Base-by-base conservation (phyloP, 2,113 vertebrate genomes). In the Callithrix jacchus region DNA sequence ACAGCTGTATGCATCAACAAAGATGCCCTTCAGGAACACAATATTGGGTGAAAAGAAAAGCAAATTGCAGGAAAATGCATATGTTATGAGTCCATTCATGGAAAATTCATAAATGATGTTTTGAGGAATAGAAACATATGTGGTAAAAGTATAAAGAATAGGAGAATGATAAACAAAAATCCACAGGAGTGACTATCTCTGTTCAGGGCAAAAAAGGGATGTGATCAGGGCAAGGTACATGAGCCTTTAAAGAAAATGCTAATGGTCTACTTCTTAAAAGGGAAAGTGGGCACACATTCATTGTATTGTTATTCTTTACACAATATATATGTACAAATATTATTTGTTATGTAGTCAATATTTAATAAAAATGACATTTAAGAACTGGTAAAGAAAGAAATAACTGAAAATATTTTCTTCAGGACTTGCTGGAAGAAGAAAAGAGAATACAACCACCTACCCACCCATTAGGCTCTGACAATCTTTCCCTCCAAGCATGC, bases 101-200 rank as follows among this genome's bases (percentile, higher is more conserved):
- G 56, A 27, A 84, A 70, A 49, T 80, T 70, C 37, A 66, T n/a
- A 58, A 40, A 32, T 12, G 12, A 74, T 87, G 25, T 45, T 93
- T 64, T 93, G 79, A 80, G 52, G 27, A 20, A 47, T 25, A 74
- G 68, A 89, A 89, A 76, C 49, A 42, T 8, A 49, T n/a, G 56
- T n/a, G 20, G 54, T 83, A 96, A 96, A 93, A 83, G 21, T 93
- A 58, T 49, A 58, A 76, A 66, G 58, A 88, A 79, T 5, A 82
- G 83, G 25, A 30, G 52, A 71, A 58, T 77, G 23, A 83, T 23
- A 73, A 85, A 47, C 16, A 94, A 77, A 91, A 93, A 76, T 49
- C 79, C 47, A 68, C 86, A 45, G n/a, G 6, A 17, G 25, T 13
- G 16, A 9, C 71, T 45, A 12, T 45, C 52, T 89, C 45, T 66